Conservation (phyloP, 2,113 vertebrate genomes). For the Sceloporus tristichus region DNA sequence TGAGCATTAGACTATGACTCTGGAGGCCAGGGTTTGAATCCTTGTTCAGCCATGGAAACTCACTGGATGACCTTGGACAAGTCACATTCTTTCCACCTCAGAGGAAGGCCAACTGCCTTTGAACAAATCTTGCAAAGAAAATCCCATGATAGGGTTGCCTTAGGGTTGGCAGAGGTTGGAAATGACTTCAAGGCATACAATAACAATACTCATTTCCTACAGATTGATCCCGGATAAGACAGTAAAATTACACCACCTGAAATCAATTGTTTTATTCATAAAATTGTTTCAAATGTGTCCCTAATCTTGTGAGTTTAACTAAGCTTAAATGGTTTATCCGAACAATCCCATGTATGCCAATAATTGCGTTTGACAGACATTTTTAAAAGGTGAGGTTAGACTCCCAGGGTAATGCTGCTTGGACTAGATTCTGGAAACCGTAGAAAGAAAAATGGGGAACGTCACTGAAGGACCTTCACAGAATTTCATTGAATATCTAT, state of each 20-base stretch:
- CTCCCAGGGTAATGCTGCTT: neutral
- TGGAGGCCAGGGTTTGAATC: too few relatives aligned
- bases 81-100: too few relatives aligned
- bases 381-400: neutral
- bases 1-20: too few relatives aligned
- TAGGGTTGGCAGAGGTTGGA: too few relatives aligned
- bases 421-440: neutral
- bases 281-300: neutral
- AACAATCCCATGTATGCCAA: neutral
- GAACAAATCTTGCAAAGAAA: too few relatives aligned
- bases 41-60: too few relatives aligned
- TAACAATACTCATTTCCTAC: neutral
- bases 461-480: neutral
- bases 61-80: too few relatives aligned
- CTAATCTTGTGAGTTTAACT: neutral
- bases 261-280: neutral
- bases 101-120: too few relatives aligned
- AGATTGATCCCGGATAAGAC: neutral
- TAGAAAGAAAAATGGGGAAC: neutral
- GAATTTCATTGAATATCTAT: neutral
- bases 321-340: neutral
- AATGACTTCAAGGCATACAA: too few relatives aligned
- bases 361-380: neutral
- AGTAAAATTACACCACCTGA: neutral
- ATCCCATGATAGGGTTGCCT: too few relatives aligned